Conservation (phyloP, 2,797 vertebrate species). For the Echeneis naucrates region DNA sequence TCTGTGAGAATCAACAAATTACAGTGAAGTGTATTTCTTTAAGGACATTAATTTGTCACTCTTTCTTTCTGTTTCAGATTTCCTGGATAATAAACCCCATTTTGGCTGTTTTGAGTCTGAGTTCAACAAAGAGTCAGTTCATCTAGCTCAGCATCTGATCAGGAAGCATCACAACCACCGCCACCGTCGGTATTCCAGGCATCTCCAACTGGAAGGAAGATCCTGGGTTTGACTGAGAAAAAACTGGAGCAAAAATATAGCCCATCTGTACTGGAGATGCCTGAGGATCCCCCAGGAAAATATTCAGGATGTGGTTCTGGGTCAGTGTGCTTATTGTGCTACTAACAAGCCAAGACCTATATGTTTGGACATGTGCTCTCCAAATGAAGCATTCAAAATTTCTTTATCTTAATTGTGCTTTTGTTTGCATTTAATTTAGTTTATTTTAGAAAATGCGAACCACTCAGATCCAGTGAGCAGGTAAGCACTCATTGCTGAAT, state of each 20-base stretch:
- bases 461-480: not conserved
- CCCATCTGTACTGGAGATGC: not conserved
- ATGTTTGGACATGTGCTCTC: not conserved
- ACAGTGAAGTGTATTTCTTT: too few relatives aligned
- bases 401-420: not conserved
- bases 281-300: not conserved
- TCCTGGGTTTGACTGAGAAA: not conserved
- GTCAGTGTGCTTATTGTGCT: not conserved
- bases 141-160: not conserved
- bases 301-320: not conserved
- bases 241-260: not conserved
- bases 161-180: not conserved
- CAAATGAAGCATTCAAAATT: not conserved
- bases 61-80: too few relatives aligned
- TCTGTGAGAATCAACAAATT: too few relatives aligned
- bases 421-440: not conserved
- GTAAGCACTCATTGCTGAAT: constrained; percentile 2
- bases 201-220: not conserved
- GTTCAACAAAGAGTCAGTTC: too few relatives aligned
- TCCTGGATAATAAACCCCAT: too few relatives aligned
- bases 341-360: not conserved
- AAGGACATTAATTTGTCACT: too few relatives aligned
- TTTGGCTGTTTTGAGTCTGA: too few relatives aligned
- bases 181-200: not conserved
- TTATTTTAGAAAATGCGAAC: too few relatives aligned